These are phyloP conservation scores for Macrostomum cliftonense DNA, from an alignment of 2,888 invertebrate genomes.

Conservation along the genomic window DNA sequence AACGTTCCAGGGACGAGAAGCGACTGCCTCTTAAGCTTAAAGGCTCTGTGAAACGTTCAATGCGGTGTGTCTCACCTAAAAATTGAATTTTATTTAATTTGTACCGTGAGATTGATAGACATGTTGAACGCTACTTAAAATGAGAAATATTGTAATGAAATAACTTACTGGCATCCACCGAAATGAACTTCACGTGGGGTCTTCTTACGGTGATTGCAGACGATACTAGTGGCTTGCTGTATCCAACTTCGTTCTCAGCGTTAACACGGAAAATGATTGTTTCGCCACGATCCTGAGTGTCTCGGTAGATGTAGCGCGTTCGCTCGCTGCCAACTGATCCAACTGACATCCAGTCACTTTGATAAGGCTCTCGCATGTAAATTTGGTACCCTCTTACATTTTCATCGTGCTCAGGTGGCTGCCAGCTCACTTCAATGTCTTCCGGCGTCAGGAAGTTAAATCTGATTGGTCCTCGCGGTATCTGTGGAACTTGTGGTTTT, in stretches of 20 bases:
- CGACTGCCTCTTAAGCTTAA: no score
- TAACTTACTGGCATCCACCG: no score
- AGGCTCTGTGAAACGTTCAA: no score
- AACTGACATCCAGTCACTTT: conserved; percentile 3
- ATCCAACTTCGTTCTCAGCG: background rate
- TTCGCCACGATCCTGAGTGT: conserved; percentile 3
- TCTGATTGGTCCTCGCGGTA: no score
- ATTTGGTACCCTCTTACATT: conserved; percentile 1
- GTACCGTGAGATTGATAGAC: no score
- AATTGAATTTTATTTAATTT: no score
- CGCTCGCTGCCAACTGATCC: conserved; percentile 1
- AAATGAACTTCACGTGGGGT: no score
- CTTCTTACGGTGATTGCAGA: background rate
- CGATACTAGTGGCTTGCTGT: conserved; percentile 6
- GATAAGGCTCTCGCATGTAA: conserved; percentile 4
- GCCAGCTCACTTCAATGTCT: conserved; percentile 2
- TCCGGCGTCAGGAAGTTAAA: background rate
- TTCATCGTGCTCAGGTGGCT: conserved; percentile 1
- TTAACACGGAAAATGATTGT: conserved; percentile 5
- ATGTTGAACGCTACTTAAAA: no score
- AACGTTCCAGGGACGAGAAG: no score
- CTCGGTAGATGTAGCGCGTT: conserved; percentile 2
- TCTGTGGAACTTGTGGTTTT: no score
- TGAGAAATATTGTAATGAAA: no score
- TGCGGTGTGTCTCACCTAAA: no score